A percentile compares a stretch with the other conserved stretches of the same genome.
Evolutionary conservation across 2,797 vertebrate genomes (phyloP).

Genomic region (Acanthopagrus latus): DNA sequence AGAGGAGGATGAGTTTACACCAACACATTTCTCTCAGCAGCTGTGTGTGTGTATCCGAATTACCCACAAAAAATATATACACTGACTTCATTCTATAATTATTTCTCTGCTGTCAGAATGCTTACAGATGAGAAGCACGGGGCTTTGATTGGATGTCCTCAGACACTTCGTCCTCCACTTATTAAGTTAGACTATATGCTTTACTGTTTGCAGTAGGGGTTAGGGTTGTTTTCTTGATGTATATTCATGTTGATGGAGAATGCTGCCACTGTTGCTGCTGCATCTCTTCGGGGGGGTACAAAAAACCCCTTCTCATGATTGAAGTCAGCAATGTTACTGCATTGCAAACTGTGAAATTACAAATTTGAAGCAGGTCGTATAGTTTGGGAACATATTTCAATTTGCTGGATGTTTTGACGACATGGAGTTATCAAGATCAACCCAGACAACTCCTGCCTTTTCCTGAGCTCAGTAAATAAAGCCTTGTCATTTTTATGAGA

Average conservation of each 20-base stretch:
- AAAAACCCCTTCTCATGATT: conserved; percentile 27
- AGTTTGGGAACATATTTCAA: conserved; percentile 2
- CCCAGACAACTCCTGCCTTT: neutral
- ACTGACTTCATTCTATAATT: conserved; percentile 50
- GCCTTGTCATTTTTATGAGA: neutral
- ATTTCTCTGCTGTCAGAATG: conserved; percentile 41
- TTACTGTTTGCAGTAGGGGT: conserved; percentile 31
- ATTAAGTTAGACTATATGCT: conserved; percentile 62
- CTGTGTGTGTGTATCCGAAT: conserved; percentile 34
- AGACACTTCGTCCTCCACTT: conserved; percentile 41
- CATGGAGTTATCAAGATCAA: neutral
- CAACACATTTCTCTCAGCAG: conserved; percentile 13
- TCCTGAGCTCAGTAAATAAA: conserved; percentile 7
- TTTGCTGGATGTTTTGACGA: conserved; percentile 3
- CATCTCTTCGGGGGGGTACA: neutral
- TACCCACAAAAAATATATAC: conserved; percentile 52
- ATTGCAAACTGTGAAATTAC: neutral
- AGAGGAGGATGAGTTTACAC: conserved; percentile 25
- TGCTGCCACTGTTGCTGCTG: neutral
- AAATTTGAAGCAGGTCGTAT: neutral
- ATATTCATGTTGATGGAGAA: conserved; percentile 30
- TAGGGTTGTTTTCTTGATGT: no score
- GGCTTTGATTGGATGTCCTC: conserved; percentile 59
- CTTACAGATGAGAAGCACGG: conserved; percentile 64
- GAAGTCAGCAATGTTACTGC: neutral